Conservation (phyloP, 1,140 invertebrate genomes). For the Fopius arisanus region DNA sequence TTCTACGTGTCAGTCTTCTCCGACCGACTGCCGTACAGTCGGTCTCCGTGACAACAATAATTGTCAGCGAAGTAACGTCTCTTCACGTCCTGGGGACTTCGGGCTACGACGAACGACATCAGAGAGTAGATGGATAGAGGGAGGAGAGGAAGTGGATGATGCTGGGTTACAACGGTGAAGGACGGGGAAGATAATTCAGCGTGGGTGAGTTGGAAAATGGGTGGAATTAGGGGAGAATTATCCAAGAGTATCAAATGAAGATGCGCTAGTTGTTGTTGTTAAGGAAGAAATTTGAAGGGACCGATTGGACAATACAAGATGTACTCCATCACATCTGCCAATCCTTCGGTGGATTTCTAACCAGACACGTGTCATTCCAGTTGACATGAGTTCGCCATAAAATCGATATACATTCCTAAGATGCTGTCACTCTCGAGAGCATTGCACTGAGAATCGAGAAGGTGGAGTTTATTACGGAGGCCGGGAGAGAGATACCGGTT, state of each 20-base stretch:
- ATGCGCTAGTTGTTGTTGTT: too few relatives aligned
- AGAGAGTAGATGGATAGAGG: conserved; percentile 12
- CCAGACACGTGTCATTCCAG: not conserved
- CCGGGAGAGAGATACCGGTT: not conserved
- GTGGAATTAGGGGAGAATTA: conserved; percentile 21
- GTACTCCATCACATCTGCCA: not conserved
- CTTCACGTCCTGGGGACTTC: conserved; percentile 37
- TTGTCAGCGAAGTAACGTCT: conserved; percentile 60
- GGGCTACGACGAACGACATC: conserved; percentile 1
- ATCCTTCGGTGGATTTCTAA: not conserved
- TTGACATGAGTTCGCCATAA: not conserved
- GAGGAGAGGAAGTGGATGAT: not conserved
- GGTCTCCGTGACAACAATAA: conserved; percentile 60
- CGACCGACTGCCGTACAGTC: conserved; percentile 45
- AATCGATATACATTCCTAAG: conserved; percentile 16
- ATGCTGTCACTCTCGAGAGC: not conserved
- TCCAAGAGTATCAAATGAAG: not conserved
- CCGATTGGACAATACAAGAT: not conserved
- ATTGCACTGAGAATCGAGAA: not conserved
- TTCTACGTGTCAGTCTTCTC: conserved; percentile 56
- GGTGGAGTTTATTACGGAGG: not conserved
- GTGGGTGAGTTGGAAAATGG: conserved; percentile 20
- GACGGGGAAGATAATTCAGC: conserved; percentile 29
- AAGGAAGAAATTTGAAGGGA: too few relatives aligned
- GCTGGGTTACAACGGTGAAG: not conserved